These are phyloP conservation scores for Heliconius erato DNA, from an alignment of 2,888 invertebrate species.

Conservation along the genomic window DNA sequence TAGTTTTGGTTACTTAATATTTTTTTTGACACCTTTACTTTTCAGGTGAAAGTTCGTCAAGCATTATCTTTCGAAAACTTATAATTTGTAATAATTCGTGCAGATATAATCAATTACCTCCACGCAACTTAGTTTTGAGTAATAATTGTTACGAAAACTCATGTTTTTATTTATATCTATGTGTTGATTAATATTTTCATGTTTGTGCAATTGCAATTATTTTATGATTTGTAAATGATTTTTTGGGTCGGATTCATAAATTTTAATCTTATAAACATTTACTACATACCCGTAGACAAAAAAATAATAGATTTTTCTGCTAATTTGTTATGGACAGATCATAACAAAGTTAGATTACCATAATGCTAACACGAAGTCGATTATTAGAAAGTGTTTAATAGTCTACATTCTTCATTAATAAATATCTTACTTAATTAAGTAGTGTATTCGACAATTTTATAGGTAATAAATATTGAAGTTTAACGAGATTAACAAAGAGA, in stretches of 20 bases:
- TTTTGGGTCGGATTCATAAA: neutral
- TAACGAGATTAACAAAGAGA: conserved; percentile 60
- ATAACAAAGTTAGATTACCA: neutral
- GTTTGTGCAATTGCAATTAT: conserved; percentile 1
- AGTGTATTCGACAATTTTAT: conserved; percentile 52
- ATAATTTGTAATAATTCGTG: conserved; percentile 59
- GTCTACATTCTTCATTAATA: conserved; percentile 20
- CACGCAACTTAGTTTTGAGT: conserved; percentile 56
- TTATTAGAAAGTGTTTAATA: conserved; percentile 40
- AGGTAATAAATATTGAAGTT: conserved; percentile 55
- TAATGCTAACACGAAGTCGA: conserved; percentile 3
- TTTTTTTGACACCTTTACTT: conserved; percentile 50
- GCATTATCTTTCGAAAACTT: conserved; percentile 64
- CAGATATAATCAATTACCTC: conserved; percentile 55
- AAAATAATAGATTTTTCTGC: neutral
- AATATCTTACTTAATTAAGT: conserved; percentile 36
- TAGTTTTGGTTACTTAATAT: conserved; percentile 20
- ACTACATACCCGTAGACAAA: neutral
- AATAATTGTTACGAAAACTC: conserved; percentile 58
- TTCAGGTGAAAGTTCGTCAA: conserved; percentile 70
- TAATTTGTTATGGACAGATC: conserved; percentile 3
- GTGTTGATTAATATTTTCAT: conserved; percentile 2
- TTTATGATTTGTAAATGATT: neutral
- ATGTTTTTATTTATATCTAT: conserved; percentile 2
- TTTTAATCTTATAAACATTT: neutral